These are phyloP conservation scores for Portunus trituberculatus DNA, from an alignment of 1,140 invertebrate genomes.

Conservation along the genomic window DNA sequence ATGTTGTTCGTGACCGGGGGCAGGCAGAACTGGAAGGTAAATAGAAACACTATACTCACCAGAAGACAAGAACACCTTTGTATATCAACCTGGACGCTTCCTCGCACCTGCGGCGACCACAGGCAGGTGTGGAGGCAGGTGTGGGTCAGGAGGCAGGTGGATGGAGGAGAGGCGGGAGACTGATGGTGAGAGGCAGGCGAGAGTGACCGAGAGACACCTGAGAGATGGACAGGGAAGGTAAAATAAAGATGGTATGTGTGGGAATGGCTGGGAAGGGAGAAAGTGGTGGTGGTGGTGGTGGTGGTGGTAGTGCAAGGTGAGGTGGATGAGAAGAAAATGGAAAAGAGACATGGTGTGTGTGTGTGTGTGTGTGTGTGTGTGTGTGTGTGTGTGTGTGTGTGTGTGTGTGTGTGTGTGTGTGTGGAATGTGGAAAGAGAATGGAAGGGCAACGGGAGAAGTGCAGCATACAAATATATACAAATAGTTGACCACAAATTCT, in stretches of 20 bases:
- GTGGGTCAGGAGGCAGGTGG: constrained; percentile 5
- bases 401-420: background rate
- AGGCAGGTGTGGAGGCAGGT: background rate
- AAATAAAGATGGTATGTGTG: constrained; percentile 16
- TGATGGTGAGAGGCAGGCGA: constrained; percentile 23
- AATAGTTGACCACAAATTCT: no score
- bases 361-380: background rate
- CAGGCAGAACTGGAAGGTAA: background rate
- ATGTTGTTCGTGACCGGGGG: background rate
- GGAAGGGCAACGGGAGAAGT: background rate
- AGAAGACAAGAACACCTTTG: background rate
- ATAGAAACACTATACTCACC: background rate
- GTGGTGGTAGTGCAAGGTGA: background rate
- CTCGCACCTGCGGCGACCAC: background rate
- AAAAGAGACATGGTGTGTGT: background rate
- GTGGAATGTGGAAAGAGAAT: background rate
- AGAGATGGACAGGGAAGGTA: constrained; percentile 8
- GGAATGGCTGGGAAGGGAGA: background rate
- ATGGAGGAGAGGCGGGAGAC: constrained; percentile 4
- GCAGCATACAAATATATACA: no score
- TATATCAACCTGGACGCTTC: background rate
- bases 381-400: constrained; percentile 35
- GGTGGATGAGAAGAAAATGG: background rate
- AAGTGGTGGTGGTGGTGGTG: no score
- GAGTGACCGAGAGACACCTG: background rate